Percentiles rank a stretch among this genome's conserved stretches.
Evolutionary conservation across 2,888 invertebrate species (phyloP).

Genomic region (Drosophila pseudotakahashii): DNA sequence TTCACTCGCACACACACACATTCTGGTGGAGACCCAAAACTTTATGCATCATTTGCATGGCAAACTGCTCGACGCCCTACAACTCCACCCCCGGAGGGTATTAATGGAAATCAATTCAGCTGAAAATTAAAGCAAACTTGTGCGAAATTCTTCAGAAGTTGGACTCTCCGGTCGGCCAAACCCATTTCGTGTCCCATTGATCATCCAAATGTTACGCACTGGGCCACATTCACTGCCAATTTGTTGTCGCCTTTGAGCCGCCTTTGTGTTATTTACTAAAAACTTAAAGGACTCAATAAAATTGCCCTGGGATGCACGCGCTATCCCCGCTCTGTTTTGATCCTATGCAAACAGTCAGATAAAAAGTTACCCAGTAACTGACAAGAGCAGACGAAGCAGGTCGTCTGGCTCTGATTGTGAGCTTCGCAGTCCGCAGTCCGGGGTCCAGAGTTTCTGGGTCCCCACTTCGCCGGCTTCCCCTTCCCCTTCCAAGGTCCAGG

Average conservation of each 20-base stretch:
- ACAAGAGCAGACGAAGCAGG: constrained; percentile 56
- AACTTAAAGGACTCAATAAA: constrained; percentile 77
- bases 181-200: constrained; percentile 52
- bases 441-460: not conserved
- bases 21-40: constrained; percentile 32
- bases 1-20: constrained; percentile 20
- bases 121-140: constrained; percentile 50
- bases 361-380: constrained; percentile 42
- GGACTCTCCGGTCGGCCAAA: constrained; percentile 6
- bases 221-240: constrained; percentile 67
- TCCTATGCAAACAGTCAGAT: constrained; percentile 68
- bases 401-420: constrained; percentile 30
- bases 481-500: too few relatives aligned
- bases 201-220: constrained; percentile 62
- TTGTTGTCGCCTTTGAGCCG: constrained; percentile 52
- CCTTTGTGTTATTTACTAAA: constrained; percentile 74
- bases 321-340: constrained; percentile 53
- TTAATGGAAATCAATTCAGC: constrained; percentile 67
- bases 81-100: constrained; percentile 31
- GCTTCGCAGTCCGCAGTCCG: not conserved
- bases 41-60: constrained; percentile 67
- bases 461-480: constrained; percentile 1
- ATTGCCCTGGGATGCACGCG: constrained; percentile 68
- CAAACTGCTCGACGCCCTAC: constrained; percentile 54
- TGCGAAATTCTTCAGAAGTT: constrained; percentile 43